phyloP scores from a whole-genome alignment of 2,113 vertebrate genomes.

The Elephantulus edwardii region DNA sequence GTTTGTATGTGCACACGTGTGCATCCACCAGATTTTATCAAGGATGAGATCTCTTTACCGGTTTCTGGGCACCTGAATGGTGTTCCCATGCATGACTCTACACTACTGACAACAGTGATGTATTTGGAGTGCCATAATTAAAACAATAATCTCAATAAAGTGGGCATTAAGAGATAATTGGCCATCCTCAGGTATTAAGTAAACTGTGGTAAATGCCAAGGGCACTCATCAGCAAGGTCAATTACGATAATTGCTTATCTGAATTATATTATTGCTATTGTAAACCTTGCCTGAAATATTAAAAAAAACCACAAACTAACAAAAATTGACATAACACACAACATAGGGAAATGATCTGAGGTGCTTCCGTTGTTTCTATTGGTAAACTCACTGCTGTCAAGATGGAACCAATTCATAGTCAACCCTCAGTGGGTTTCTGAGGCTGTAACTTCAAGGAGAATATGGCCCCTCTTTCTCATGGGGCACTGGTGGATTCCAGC shows the following conservation, averaged over 20 bases:
- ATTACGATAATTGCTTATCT: slow-evolving; percentile 84
- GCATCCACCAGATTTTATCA: not conserved
- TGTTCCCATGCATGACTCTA: slow-evolving; percentile 68
- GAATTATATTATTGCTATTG: slow-evolving; percentile 83
- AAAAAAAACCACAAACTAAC: slow-evolving; percentile 64
- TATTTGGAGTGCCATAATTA: slow-evolving; percentile 84
- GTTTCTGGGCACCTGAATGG: slow-evolving; percentile 39
- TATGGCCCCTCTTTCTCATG: too few relatives aligned
- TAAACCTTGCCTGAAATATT: slow-evolving; percentile 78
- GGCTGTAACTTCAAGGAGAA: too few relatives aligned
- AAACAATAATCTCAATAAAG: slow-evolving; percentile 85
- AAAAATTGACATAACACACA: slow-evolving; percentile 72
- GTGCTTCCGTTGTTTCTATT: slow-evolving; percentile 2
- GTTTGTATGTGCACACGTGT: too few relatives aligned
- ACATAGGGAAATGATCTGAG: slow-evolving; percentile 45
- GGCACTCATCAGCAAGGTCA: slow-evolving; percentile 82
- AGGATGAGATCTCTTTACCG: slow-evolving; percentile 64
- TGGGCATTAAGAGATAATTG: slow-evolving; percentile 85
- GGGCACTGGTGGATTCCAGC: too few relatives aligned
- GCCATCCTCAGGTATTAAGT: slow-evolving; percentile 82
- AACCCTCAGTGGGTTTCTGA: too few relatives aligned
- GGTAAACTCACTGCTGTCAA: too few relatives aligned
- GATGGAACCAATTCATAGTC: too few relatives aligned
- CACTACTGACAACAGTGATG: slow-evolving; percentile 73
- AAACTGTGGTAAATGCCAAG: slow-evolving; percentile 84